Evolutionary conservation across 2,888 invertebrate genomes (phyloP).

Genomic region (Diabrotica balteata): DNA sequence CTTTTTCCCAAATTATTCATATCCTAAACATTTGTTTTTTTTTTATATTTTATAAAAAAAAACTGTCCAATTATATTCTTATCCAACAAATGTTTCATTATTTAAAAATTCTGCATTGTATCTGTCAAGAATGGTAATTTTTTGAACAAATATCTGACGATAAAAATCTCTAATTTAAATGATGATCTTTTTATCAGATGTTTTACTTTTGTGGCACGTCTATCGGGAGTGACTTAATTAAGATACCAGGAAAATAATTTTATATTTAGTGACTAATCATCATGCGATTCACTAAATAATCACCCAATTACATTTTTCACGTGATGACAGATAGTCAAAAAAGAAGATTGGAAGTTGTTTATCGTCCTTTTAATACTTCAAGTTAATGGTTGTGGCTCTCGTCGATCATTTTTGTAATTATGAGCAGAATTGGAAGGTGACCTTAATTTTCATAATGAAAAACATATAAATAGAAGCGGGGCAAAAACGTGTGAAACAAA

Average conservation of each 20-base stretch:
- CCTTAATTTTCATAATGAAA: background rate
- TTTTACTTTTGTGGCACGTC: slow-evolving; percentile 22
- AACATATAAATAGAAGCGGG: background rate
- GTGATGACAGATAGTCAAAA: slow-evolving; percentile 18
- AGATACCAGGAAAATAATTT: slow-evolving; percentile 26
- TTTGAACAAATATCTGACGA: slow-evolving; percentile 14
- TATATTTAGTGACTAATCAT: slow-evolving; percentile 28
- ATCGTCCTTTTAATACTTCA: slow-evolving; percentile 8
- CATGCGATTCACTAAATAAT: slow-evolving; percentile 23
- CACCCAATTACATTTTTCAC: slow-evolving; percentile 27
- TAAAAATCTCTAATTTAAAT: slow-evolving; percentile 25
- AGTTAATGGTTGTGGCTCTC: slow-evolving; percentile 16
- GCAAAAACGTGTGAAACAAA: too few relatives aligned
- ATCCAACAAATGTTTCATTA: background rate
- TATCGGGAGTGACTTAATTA: slow-evolving; percentile 25
- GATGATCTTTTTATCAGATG: slow-evolving; percentile 24
- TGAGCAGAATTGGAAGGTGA: background rate
- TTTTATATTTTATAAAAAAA: too few relatives aligned
- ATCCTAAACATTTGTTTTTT: too few relatives aligned
- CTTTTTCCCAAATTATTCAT: too few relatives aligned
- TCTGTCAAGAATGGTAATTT: slow-evolving; percentile 14
- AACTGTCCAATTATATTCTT: too few relatives aligned
- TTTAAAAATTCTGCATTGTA: background rate
- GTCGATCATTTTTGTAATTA: slow-evolving; percentile 19
- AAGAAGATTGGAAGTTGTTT: slow-evolving; percentile 11